A percentile compares a stretch with the other conserved stretches of the same genome.
These are phyloP conservation scores for Malachius bipustulatus DNA, from an alignment of 2,888 invertebrate species.

Conservation along the genomic window DNA sequence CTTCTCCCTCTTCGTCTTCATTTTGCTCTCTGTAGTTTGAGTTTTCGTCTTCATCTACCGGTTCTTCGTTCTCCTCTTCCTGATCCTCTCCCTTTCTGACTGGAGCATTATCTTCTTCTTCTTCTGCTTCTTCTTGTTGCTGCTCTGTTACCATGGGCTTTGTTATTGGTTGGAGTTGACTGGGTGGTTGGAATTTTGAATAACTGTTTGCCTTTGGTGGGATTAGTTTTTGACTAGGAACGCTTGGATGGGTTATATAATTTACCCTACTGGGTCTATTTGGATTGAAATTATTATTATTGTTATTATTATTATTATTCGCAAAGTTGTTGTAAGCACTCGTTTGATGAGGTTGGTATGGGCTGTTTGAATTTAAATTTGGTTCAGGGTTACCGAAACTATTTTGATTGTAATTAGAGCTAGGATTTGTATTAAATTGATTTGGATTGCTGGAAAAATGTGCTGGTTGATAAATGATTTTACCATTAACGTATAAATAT, in stretches of 20 bases:
- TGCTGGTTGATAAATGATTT: conserved; percentile 20
- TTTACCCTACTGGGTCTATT: conserved; percentile 15
- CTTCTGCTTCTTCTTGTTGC: conserved; percentile 13
- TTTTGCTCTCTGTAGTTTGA: conserved; percentile 10
- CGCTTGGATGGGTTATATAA: conserved; percentile 7
- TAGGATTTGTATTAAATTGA: neutral
- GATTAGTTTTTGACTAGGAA: conserved; percentile 11
- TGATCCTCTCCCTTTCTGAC: conserved; percentile 15
- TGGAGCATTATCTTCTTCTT: conserved; percentile 16
- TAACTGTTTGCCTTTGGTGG: conserved; percentile 17
- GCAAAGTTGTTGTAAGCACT: conserved; percentile 5
- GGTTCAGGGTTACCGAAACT: neutral
- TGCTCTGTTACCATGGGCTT: conserved; percentile 18
- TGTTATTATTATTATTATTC: conserved; percentile 8
- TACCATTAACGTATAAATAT: conserved; percentile 25
- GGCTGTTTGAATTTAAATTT: conserved; percentile 6
- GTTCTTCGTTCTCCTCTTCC: conserved; percentile 17
- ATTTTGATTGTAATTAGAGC: neutral
- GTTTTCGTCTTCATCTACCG: conserved; percentile 13
- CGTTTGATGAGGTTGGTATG: conserved; percentile 7
- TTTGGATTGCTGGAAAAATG: neutral
- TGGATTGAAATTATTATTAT: conserved; percentile 7
- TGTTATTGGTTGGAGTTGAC: conserved; percentile 20
- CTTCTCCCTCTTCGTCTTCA: conserved; percentile 14
- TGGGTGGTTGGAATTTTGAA: conserved; percentile 20